These are phyloP conservation scores for Chlorocebus sabaeus DNA, from an alignment of 2,113 vertebrate genomes.

Conservation along the genomic window DNA sequence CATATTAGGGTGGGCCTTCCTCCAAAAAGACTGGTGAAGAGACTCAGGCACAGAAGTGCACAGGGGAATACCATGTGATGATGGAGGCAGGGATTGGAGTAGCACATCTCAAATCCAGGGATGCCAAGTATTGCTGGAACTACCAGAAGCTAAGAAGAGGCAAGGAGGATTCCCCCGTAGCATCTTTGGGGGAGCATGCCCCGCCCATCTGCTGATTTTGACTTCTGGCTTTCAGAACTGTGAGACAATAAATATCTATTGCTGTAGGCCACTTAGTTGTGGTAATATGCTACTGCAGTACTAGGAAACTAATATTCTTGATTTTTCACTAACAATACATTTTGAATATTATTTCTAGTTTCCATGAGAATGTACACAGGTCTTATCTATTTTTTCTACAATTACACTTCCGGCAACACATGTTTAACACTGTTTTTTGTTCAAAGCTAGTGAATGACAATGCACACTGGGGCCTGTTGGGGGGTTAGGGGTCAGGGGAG, in stretches of 20 bases:
- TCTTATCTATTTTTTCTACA: background rate
- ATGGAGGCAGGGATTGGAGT: background rate
- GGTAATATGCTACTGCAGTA: background rate
- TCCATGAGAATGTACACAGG: background rate
- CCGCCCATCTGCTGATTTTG: background rate
- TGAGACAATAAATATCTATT: background rate
- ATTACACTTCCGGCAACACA: background rate
- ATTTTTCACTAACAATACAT: background rate
- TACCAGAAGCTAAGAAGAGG: background rate
- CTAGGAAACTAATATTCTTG: background rate
- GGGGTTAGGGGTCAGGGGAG: no score
- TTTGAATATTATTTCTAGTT: background rate
- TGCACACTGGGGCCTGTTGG: background rate
- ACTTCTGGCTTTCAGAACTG: background rate
- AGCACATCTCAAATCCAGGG: fast-evolving
- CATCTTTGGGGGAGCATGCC: fast-evolving
- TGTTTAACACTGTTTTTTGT: background rate
- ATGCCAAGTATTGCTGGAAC: no score
- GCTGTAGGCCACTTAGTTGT: background rate
- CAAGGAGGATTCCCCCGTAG: background rate
- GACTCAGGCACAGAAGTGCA: background rate
- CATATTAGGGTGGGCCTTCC: background rate
- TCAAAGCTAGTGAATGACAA: background rate
- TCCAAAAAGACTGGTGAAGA: background rate
- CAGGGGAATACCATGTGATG: background rate